phyloP scores from a whole-genome alignment of 1,140 invertebrate genomes.

The Trichonephila inaurata region DNA sequence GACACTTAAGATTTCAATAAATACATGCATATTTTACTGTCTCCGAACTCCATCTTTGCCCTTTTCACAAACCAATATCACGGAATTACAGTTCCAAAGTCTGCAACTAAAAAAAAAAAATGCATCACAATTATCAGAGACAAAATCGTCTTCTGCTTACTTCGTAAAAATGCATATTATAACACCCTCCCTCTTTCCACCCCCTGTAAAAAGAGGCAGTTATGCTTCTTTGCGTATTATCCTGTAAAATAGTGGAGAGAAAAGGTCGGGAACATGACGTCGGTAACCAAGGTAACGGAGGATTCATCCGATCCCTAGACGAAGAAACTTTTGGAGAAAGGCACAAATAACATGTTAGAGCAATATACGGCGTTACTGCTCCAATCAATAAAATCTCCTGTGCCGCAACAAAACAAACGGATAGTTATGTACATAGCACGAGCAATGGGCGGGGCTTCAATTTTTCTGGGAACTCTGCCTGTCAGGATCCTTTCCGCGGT shows the following conservation, averaged over 20 bases:
- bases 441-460: not conserved
- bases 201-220: not conserved
- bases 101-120: no score
- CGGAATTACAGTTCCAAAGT: no score
- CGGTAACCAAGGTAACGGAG: slow-evolving; percentile 54
- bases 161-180: not conserved
- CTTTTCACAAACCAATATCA: no score
- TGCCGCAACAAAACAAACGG: slow-evolving; percentile 42
- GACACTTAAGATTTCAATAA: no score
- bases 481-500: slow-evolving; percentile 13
- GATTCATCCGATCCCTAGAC: not conserved
- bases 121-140: not conserved
- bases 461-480: not conserved
- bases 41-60: no score
- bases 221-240: not conserved
- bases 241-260: not conserved
- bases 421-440: slow-evolving; percentile 3
- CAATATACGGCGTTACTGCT: slow-evolving; percentile 1
- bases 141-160: not conserved
- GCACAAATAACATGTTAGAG: slow-evolving; percentile 41
- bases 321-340: slow-evolving; percentile 1
- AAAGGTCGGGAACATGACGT: not conserved
- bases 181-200: not conserved
- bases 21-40: no score
- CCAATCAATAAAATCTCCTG: slow-evolving; percentile 62